Conservation (phyloP, 2,797 vertebrate species). For the Megalops cyprinoides region DNA sequence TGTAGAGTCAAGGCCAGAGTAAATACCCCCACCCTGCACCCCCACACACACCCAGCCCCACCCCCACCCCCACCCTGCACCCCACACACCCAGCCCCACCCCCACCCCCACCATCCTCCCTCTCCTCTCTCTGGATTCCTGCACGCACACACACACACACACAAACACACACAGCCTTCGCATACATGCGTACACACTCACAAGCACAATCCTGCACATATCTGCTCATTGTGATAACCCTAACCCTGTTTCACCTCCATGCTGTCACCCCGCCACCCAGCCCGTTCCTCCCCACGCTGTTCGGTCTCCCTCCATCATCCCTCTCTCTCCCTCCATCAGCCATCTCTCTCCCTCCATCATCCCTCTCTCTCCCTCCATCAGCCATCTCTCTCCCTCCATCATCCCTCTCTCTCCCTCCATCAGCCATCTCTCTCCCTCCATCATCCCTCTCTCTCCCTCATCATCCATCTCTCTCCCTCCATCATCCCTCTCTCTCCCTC, state of each 20-base stretch:
- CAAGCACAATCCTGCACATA: too few species aligned
- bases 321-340: slow-evolving; percentile 23
- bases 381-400: too few species aligned
- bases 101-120: slow-evolving; percentile 31
- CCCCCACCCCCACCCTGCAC: background rate
- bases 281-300: slow-evolving; percentile 28
- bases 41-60: background rate
- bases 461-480: background rate
- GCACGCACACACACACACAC: too few species aligned
- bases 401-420: background rate
- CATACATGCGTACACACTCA: too few species aligned
- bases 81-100: background rate
- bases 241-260: slow-evolving; percentile 27
- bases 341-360: too few species aligned
- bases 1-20: too few species aligned
- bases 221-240: slow-evolving; percentile 41
- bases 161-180: too few species aligned
- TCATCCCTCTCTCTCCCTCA: background rate
- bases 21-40: too few species aligned
- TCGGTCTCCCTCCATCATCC: too few species aligned
- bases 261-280: slow-evolving; percentile 35
- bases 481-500: background rate
- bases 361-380: background rate
- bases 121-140: too few species aligned
- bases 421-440: too few species aligned